Percentiles rank a stretch among this genome's conserved stretches.
These are phyloP conservation scores for Odontophorus gujanensis DNA, from an alignment of 2,113 vertebrate genomes.

Conservation along the genomic window DNA sequence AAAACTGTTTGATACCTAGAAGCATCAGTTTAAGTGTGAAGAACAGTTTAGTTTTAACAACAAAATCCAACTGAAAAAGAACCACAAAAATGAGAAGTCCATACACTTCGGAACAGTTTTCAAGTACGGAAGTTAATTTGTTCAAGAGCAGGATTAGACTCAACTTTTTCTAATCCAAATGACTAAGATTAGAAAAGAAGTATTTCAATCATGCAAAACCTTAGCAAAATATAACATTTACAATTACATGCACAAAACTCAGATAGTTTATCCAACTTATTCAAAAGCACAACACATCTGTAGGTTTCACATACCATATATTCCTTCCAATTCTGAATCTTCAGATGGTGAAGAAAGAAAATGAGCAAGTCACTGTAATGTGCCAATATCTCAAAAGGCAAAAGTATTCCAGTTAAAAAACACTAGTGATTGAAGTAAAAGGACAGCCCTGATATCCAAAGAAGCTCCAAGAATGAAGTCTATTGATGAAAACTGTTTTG, in stretches of 20 bases:
- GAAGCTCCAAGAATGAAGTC: background rate
- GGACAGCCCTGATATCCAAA: background rate
- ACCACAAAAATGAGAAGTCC: background rate
- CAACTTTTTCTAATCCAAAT: background rate
- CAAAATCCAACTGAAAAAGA: background rate
- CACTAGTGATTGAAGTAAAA: background rate
- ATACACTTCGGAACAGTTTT: background rate
- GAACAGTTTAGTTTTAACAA: conserved; percentile 6
- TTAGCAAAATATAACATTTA: conserved; percentile 9
- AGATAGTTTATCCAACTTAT: conserved; percentile 4
- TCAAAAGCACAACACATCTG: conserved; percentile 32
- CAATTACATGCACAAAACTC: conserved; percentile 40
- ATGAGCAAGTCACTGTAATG: conserved; percentile 8
- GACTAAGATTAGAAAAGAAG: background rate
- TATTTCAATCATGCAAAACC: conserved; percentile 28
- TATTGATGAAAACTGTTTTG: background rate
- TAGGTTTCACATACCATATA: conserved; percentile 66
- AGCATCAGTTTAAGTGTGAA: background rate
- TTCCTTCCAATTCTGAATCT: conserved; percentile 73
- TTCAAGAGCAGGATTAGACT: conserved; percentile 5
- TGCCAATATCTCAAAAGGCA: background rate
- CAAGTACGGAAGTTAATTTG: conserved; percentile 15
- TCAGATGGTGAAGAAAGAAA: conserved; percentile 58
- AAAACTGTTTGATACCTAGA: background rate
- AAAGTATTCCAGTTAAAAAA: background rate